Conservation (phyloP, 1,140 invertebrate species). For the Euura lappo region DNA sequence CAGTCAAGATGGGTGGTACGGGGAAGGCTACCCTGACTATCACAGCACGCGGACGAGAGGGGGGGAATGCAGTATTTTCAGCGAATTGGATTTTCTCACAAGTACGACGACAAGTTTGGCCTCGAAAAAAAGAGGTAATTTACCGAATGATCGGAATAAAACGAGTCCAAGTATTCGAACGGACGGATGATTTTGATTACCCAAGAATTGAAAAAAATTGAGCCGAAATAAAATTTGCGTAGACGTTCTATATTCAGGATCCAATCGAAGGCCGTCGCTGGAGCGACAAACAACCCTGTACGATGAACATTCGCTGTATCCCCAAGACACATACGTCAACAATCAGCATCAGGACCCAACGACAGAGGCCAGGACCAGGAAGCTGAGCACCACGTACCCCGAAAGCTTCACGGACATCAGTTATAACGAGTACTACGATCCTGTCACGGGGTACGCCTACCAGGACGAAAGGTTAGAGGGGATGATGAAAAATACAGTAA, state of each 20-base stretch:
- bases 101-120: constrained; percentile 48
- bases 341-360: constrained; percentile 20
- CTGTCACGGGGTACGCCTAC: constrained; percentile 56
- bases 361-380: constrained; percentile 39
- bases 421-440: constrained; percentile 57
- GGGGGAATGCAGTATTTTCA: constrained; percentile 55
- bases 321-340: constrained; percentile 42
- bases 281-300: constrained; percentile 82
- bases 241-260: constrained; percentile 48
- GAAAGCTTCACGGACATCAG: constrained; percentile 53
- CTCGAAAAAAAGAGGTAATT: constrained; percentile 51
- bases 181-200: neutral
- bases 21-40: constrained; percentile 57
- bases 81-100: constrained; percentile 59
- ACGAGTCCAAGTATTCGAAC: constrained; percentile 25
- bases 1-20: constrained; percentile 61
- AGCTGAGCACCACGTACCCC: constrained; percentile 53
- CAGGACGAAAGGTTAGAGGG: constrained; percentile 59
- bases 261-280: constrained; percentile 73
- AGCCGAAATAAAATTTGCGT: constrained; percentile 24
- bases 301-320: constrained; percentile 67
- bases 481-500: constrained; percentile 1
- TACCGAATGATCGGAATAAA: too few relatives aligned
- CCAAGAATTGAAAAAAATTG: neutral
- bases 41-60: constrained; percentile 45